phyloP scores from a whole-genome alignment of 2,797 vertebrate species.

The Phoxinus dragarum region DNA sequence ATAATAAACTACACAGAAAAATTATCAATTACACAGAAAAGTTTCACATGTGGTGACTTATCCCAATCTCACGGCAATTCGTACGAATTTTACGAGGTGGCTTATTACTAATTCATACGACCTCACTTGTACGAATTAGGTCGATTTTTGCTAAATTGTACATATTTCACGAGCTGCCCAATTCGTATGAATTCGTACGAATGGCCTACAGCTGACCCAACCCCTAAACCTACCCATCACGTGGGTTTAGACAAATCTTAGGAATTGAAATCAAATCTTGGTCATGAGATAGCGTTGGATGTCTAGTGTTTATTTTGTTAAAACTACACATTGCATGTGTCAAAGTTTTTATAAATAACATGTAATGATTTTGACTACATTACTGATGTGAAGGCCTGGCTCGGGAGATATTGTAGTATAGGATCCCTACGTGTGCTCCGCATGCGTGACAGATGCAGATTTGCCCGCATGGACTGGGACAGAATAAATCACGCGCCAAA shows the following conservation, averaged over 20 bases:
- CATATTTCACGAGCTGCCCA: too few relatives aligned
- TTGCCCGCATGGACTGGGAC: conserved; percentile 84
- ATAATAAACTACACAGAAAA: not conserved
- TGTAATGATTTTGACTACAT: not conserved
- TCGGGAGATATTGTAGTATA: conserved; percentile 65
- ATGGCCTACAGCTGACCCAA: too few relatives aligned
- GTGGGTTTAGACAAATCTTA: too few relatives aligned
- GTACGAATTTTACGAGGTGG: too few relatives aligned
- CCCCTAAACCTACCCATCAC: too few relatives aligned
- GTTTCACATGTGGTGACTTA: conserved; percentile 4
- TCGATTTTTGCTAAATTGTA: too few relatives aligned
- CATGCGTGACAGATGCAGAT: conserved; percentile 85
- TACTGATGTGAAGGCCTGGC: conserved; percentile 2
- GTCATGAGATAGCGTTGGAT: too few relatives aligned
- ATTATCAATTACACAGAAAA: conserved; percentile 31
- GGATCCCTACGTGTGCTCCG: conserved; percentile 67
- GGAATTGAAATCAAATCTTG: too few relatives aligned
- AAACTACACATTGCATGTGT: not conserved
- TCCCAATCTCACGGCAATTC: too few relatives aligned
- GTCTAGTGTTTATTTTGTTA: not conserved
- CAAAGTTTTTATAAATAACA: not conserved
- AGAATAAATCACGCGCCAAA: conserved; percentile 86
- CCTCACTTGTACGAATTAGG: too few relatives aligned
- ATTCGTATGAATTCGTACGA: too few relatives aligned
- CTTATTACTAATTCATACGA: too few relatives aligned